Conservation (phyloP, 53 echinoderm and acorn worm species). For the Echinarachnius parma region DNA sequence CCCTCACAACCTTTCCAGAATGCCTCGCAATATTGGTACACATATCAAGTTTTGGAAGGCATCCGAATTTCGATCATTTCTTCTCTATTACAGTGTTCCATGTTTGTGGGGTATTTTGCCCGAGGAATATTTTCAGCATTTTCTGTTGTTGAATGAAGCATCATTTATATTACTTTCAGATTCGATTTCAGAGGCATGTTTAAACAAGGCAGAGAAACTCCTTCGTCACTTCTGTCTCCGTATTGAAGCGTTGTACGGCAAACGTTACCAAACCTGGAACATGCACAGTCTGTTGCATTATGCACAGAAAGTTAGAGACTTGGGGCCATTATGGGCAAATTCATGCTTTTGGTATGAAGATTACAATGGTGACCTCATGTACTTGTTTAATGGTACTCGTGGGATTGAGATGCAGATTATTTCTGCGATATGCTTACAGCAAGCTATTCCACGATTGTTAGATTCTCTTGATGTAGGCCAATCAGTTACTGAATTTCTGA, state of each 20-base stretch:
- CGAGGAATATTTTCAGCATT: constrained; percentile 40
- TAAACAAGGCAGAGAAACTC: not conserved
- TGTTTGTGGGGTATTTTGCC: constrained; percentile 33
- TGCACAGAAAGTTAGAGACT: constrained; percentile 19
- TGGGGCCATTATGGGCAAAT: constrained; percentile 45
- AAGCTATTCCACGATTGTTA: constrained; percentile 1
- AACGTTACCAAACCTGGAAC: constrained; percentile 23
- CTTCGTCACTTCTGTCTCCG: constrained; percentile 18
- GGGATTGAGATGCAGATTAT: constrained; percentile 22
- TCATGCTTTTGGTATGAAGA: constrained; percentile 52
- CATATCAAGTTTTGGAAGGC: constrained; percentile 49
- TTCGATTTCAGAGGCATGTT: not conserved
- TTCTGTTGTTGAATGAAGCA: constrained; percentile 33
- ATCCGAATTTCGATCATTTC: constrained; percentile 44
- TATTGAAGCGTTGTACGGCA: constrained; percentile 23
- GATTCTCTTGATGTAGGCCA: not conserved
- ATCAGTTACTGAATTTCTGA: not conserved
- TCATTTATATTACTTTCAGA: constrained; percentile 22
- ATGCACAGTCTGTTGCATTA: constrained; percentile 31
- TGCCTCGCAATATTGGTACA: constrained; percentile 6
- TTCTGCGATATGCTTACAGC: constrained; percentile 7
- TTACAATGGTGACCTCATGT: constrained; percentile 21
- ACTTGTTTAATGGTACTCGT: constrained; percentile 34
- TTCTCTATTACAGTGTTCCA: constrained; percentile 37
- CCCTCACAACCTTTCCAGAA: constrained; percentile 35